phyloP scores from a whole-genome alignment of 2,888 invertebrate genomes.

The Hedychridium roseum region DNA sequence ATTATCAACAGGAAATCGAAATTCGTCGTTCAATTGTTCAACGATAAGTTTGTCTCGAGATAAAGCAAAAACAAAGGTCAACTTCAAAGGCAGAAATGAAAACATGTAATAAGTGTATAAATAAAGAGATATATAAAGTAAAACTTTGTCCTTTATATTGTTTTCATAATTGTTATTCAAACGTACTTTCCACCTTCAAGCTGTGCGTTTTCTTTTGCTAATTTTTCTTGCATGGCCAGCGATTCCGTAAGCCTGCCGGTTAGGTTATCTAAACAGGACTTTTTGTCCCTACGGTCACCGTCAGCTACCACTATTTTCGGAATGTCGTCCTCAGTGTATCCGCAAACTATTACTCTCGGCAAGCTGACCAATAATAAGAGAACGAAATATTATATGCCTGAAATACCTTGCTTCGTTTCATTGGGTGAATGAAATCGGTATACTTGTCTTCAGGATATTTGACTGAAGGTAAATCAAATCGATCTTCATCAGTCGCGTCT shows the following conservation, averaged over 20 bases:
- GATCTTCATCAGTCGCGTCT: slow-evolving; percentile 25
- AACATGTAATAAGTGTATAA: too few relatives aligned
- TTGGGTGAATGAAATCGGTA: neutral
- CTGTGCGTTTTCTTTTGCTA: slow-evolving; percentile 73
- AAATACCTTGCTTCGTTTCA: too few relatives aligned
- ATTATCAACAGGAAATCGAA: too few relatives aligned
- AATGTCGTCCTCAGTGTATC: slow-evolving; percentile 65
- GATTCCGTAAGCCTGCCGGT: slow-evolving; percentile 71
- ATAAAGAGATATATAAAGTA: too few relatives aligned
- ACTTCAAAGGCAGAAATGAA: too few relatives aligned
- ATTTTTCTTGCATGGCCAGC: slow-evolving; percentile 74
- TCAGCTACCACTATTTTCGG: slow-evolving; percentile 68
- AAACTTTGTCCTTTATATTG: too few relatives aligned
- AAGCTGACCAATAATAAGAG: slow-evolving; percentile 40
- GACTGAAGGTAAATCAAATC: slow-evolving; percentile 47
- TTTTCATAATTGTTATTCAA: too few relatives aligned
- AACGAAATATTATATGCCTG: slow-evolving; percentile 1
- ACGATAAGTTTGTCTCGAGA: too few relatives aligned
- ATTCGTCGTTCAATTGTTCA: too few relatives aligned
- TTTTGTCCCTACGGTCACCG: slow-evolving; percentile 53
- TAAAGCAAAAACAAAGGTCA: too few relatives aligned
- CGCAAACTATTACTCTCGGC: slow-evolving; percentile 68
- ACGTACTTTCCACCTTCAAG: slow-evolving; percentile 73
- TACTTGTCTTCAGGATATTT: slow-evolving; percentile 56
- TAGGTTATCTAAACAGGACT: slow-evolving; percentile 49